Conservation (phyloP, 2,888 invertebrate species). For the Synanthedon vespiformis region DNA sequence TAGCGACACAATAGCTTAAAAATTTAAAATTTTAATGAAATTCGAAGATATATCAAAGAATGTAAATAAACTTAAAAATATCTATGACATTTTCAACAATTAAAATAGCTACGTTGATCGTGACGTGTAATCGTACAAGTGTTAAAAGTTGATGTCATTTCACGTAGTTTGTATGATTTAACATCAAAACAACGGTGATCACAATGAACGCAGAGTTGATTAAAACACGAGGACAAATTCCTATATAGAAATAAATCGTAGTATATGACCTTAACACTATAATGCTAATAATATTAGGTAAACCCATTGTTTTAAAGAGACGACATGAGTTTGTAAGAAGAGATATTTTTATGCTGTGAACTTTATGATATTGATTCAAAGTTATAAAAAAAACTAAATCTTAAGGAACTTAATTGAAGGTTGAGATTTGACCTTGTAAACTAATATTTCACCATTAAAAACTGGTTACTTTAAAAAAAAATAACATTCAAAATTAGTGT, state of each 20-base stretch:
- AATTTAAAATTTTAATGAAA: too few species aligned
- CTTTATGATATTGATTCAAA: too few species aligned
- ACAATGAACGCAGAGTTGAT: not conserved
- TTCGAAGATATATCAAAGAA: too few species aligned
- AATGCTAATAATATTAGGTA: not conserved
- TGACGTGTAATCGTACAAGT: constrained; percentile 10
- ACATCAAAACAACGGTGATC: not conserved
- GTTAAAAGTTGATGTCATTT: constrained; percentile 46
- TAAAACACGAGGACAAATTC: not conserved
- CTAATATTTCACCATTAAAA: too few species aligned
- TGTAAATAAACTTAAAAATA: too few species aligned
- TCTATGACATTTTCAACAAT: too few species aligned
- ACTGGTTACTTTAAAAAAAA: too few species aligned
- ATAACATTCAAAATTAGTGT: too few species aligned
- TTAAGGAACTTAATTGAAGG: too few species aligned
- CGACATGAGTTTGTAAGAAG: not conserved
- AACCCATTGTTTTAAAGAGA: not conserved
- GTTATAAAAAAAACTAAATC: too few species aligned
- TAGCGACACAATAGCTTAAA: too few species aligned
- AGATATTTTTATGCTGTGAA: not conserved
- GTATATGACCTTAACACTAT: not conserved
- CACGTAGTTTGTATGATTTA: constrained; percentile 21
- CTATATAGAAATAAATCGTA: not conserved
- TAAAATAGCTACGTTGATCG: not conserved
- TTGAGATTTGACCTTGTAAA: too few species aligned